A percentile compares a stretch with the other conserved stretches of the same genome.
phyloP scores from a whole-genome alignment of 35 echinoderm and acorn worm genomes.

The Ptychodera flava region DNA sequence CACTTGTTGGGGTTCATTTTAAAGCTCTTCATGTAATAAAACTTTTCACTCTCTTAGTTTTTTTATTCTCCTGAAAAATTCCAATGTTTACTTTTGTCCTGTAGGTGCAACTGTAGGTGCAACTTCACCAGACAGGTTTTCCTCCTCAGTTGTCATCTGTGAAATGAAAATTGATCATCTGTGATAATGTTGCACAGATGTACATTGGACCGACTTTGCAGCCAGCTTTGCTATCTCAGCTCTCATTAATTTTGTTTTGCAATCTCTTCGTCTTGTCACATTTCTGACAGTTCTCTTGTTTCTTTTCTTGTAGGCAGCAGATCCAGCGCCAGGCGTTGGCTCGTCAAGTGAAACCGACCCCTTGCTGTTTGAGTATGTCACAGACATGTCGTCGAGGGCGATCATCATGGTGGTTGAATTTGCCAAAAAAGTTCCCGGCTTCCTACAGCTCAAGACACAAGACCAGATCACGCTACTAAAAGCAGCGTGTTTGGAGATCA shows the following conservation, averaged over 20 bases:
- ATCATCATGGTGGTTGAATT: conserved; percentile 99
- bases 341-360: conserved; percentile 54
- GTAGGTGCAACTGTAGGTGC: too few species aligned
- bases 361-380: conserved; percentile 77
- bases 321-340: background rate
- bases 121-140: too few species aligned
- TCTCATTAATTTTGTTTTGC: background rate
- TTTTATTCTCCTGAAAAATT: too few species aligned
- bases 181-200: too few species aligned
- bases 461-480: conserved; percentile 98
- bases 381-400: conserved; percentile 76
- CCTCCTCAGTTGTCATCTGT: too few species aligned
- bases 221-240: too few species aligned
- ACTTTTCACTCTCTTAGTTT: too few species aligned
- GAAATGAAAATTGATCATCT: too few species aligned
- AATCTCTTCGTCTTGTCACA: background rate
- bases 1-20: too few species aligned
- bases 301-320: background rate
- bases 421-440: conserved; percentile 94
- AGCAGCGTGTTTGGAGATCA: conserved; percentile 92
- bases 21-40: too few species aligned
- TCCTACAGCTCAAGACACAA: conserved; percentile 61
- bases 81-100: too few species aligned
- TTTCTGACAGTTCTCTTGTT: background rate
- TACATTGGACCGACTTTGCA: too few species aligned